phyloP scores from a whole-genome alignment of 37 sponge, comb jelly and placozoan genomes.

The Dysidea cf. avara region DNA sequence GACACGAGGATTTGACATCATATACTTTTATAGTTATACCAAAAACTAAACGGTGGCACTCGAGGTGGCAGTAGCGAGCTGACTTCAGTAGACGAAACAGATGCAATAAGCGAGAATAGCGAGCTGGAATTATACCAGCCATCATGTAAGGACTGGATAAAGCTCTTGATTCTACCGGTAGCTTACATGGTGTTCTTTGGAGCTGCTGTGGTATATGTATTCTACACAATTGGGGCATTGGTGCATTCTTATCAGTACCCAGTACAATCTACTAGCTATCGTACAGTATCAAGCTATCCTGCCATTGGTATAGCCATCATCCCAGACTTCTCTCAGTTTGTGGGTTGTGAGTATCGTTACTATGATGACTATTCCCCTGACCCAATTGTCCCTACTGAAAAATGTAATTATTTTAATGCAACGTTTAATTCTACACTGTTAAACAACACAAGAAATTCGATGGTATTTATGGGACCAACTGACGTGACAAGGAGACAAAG shows the following conservation, averaged over 20 bases:
- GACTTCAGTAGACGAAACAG: too few species aligned
- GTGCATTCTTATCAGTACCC: slow-evolving; percentile 33
- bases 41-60: too few species aligned
- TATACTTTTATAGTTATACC: too few species aligned
- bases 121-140: too few species aligned
- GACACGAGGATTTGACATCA: too few species aligned
- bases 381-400: background rate
- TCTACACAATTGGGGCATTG: slow-evolving; percentile 57
- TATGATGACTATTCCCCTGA: background rate
- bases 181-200: slow-evolving; percentile 48
- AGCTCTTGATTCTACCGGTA: slow-evolving; percentile 27
- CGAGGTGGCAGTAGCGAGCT: too few species aligned
- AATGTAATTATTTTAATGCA: slow-evolving; percentile 1
- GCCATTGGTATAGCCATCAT: slow-evolving; percentile 47
- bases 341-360: slow-evolving; percentile 37
- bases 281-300: slow-evolving; percentile 16
- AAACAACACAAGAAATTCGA: slow-evolving; percentile 11
- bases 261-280: slow-evolving; percentile 14
- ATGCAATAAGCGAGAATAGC: too few species aligned
- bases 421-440: slow-evolving; percentile 27
- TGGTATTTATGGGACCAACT: slow-evolving; percentile 56
- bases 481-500: slow-evolving; percentile 32
- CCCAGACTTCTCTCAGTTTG: slow-evolving; percentile 29
- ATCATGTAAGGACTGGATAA: slow-evolving; percentile 36
- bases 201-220: slow-evolving; percentile 36